Conservation (phyloP, 23 tunicate genomes). For the Corella eumyota region DNA sequence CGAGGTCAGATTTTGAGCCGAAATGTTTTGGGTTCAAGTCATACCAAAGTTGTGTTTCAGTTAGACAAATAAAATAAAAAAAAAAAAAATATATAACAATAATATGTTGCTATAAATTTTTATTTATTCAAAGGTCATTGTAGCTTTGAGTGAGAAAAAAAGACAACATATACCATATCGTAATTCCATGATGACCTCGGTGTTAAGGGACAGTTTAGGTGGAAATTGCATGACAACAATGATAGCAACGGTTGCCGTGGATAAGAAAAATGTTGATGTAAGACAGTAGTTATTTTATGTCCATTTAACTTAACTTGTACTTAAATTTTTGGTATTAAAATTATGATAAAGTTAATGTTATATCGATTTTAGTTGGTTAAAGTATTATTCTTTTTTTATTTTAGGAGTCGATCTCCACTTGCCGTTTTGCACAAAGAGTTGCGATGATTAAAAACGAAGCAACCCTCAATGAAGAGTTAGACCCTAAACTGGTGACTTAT, state of each 20-base stretch:
- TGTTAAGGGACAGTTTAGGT: conserved; percentile 85
- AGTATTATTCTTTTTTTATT: too few species aligned
- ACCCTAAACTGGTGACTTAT: conserved; percentile 87
- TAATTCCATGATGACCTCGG: conserved; percentile 97
- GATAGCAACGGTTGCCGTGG: conserved; percentile 90
- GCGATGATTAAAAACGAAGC: conserved; percentile 96
- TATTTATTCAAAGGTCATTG: conserved; percentile 41
- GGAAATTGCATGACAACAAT: conserved; percentile 98
- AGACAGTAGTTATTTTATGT: conserved; percentile 3
- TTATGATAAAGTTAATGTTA: background rate
- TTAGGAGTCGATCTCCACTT: conserved; percentile 94
- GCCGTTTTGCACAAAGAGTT: conserved; percentile 86
- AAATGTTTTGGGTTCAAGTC: too few species aligned
- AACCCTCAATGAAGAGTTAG: conserved; percentile 80
- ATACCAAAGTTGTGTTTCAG: too few species aligned
- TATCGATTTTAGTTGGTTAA: background rate
- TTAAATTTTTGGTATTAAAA: background rate
- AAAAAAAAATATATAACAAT: too few species aligned
- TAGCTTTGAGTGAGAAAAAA: conserved; percentile 80
- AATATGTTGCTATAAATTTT: too few species aligned
- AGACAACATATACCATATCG: conserved; percentile 92
- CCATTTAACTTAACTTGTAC: background rate
- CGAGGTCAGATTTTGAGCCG: too few species aligned
- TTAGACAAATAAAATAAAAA: too few species aligned
- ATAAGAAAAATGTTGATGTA: conserved; percentile 69